Conservation (phyloP, 2,797 vertebrate genomes). For the Tauraco hartlaubi region DNA sequence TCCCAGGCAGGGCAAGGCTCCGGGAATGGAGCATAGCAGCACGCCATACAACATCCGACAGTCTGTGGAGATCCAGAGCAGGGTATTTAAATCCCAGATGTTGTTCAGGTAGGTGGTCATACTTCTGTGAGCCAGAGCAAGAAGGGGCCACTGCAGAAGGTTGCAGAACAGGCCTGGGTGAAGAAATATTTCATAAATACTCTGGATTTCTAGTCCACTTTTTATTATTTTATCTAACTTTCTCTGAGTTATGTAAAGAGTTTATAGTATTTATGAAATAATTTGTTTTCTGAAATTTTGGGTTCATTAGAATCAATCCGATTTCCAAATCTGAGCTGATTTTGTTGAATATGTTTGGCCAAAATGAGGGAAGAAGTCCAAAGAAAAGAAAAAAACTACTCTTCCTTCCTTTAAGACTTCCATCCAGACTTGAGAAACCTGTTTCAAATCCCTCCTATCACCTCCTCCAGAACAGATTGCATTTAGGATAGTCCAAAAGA, state of each 20-base stretch:
- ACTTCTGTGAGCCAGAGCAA: neutral
- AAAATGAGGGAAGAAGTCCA: neutral
- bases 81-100: neutral
- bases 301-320: neutral
- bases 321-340: neutral
- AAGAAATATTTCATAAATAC: neutral
- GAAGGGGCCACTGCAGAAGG: neutral
- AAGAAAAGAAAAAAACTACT: neutral
- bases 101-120: neutral
- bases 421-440: neutral
- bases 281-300: neutral
- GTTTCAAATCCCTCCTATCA: neutral
- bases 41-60: accelerated
- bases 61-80: neutral
- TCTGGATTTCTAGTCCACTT: neutral
- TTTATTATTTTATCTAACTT: neutral
- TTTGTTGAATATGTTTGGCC: neutral
- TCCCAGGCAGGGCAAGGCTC: neutral
- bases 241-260: neutral
- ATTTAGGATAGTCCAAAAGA: neutral
- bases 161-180: neutral
- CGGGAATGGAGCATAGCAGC: neutral
- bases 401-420: neutral
- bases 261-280: neutral
- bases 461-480: neutral